phyloP scores from a whole-genome alignment of 2,888 invertebrate genomes.

The Mechanitis messenoides region DNA sequence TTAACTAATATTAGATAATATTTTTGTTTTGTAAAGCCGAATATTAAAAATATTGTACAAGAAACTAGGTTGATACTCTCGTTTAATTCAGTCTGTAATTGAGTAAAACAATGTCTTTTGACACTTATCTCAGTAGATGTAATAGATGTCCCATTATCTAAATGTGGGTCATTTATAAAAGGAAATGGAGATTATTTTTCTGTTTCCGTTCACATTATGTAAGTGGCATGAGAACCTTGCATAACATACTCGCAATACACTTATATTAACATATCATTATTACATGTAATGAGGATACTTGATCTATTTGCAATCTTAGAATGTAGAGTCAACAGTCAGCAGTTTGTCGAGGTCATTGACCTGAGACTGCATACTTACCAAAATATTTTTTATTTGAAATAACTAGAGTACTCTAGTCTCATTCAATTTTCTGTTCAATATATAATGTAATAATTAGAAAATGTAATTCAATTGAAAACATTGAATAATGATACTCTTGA shows the following conservation, averaged over 20 bases:
- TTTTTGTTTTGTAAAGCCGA: too few relatives aligned
- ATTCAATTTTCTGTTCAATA: too few relatives aligned
- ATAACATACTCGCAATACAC: background rate
- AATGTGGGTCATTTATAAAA: conserved; percentile 20
- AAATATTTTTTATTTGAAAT: background rate
- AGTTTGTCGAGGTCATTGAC: background rate
- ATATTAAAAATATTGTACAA: too few relatives aligned
- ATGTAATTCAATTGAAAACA: background rate
- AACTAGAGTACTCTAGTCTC: background rate
- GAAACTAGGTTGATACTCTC: too few relatives aligned
- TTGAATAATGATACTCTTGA: background rate
- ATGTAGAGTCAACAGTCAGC: background rate
- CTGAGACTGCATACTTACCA: background rate
- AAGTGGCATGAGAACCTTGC: conserved; percentile 4
- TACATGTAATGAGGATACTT: background rate
- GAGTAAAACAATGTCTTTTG: too few relatives aligned
- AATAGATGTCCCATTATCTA: conserved; percentile 3
- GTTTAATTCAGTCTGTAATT: too few relatives aligned
- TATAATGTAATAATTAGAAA: too few relatives aligned
- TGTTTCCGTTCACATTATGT: conserved; percentile 21
- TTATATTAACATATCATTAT: background rate
- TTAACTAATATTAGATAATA: too few relatives aligned
- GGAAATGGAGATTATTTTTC: conserved; percentile 19
- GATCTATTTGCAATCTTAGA: background rate
- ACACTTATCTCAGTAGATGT: background rate